Evolutionary conservation across 2,888 invertebrate species (phyloP).

Genomic region (Chrysotoxum bicinctum): DNA sequence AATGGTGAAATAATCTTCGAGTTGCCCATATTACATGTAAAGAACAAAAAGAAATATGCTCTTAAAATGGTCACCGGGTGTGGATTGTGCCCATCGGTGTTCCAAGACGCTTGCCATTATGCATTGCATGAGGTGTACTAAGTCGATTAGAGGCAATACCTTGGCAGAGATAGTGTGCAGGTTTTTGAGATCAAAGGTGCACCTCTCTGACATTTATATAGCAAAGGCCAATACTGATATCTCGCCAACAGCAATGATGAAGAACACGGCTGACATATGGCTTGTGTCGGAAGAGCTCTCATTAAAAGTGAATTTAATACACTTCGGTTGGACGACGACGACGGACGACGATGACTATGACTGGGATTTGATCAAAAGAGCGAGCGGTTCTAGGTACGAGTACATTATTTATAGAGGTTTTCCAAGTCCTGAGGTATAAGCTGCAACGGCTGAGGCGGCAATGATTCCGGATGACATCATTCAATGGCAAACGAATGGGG

Average conservation of each 20-base stretch:
- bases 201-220: slow-evolving; percentile 18
- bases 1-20: not conserved
- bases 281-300: slow-evolving; percentile 67
- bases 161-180: slow-evolving; percentile 43
- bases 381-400: slow-evolving; percentile 27
- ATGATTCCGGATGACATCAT: slow-evolving; percentile 64
- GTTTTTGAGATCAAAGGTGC: slow-evolving; percentile 66
- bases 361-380: slow-evolving; percentile 23
- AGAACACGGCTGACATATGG: slow-evolving; percentile 52
- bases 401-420: not conserved
- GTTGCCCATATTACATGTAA: not conserved
- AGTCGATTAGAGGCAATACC: slow-evolving; percentile 54
- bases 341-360: not conserved
- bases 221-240: slow-evolving; percentile 19
- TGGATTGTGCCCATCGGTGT: slow-evolving; percentile 15
- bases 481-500: slow-evolving; percentile 46
- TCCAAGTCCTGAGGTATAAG: not conserved
- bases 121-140: slow-evolving; percentile 52
- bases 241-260: not conserved
- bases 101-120: slow-evolving; percentile 22
- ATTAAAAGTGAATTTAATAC: slow-evolving; percentile 71
- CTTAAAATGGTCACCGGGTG: not conserved
- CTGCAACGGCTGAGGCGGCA: slow-evolving; percentile 7
- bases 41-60: not conserved
- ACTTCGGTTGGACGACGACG: slow-evolving; percentile 49